Percentiles rank a stretch among this genome's conserved stretches.
Conservation (phyloP, 1,140 invertebrate genomes). For the Micrasema longulum region DNA sequence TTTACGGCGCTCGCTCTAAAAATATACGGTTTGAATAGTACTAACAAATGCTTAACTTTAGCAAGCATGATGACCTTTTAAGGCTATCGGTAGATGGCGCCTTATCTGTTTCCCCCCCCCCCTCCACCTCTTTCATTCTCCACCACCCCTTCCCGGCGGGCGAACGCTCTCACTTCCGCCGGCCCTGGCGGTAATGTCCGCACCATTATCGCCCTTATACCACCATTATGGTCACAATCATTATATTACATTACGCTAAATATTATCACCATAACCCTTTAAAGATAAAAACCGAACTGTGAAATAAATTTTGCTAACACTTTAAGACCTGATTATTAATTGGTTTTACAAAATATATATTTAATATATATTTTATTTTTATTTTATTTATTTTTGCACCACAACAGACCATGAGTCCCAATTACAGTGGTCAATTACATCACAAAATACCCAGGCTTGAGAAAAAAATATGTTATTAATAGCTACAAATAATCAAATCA, state of each 20-base stretch:
- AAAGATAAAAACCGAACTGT: slow-evolving; percentile 31
- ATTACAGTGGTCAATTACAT: too few species aligned
- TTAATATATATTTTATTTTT: too few species aligned
- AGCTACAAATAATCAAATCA: too few species aligned
- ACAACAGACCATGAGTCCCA: too few species aligned
- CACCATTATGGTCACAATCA: slow-evolving; percentile 26
- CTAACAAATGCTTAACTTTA: too few species aligned
- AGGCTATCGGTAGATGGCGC: slow-evolving; percentile 8
- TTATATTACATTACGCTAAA: slow-evolving; percentile 28
- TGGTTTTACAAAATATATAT: too few species aligned
- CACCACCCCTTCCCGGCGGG: slow-evolving; percentile 14
- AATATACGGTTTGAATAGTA: too few species aligned
- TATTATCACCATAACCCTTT: slow-evolving; percentile 14
- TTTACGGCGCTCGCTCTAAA: too few species aligned
- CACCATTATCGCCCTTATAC: slow-evolving; percentile 11
- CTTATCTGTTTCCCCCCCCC: slow-evolving; percentile 1
- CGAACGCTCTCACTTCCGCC: slow-evolving; percentile 49
- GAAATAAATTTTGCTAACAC: slow-evolving; percentile 21
- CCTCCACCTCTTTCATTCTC: slow-evolving; percentile 31
- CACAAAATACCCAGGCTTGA: too few species aligned
- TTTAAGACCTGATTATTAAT: too few species aligned
- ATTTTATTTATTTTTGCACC: too few species aligned
- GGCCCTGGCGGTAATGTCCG: slow-evolving; percentile 41
- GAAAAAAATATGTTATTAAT: too few species aligned
- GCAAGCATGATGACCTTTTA: background rate